Conservation (phyloP, 2,797 vertebrate genomes). For the Antrozous pallidus region DNA sequence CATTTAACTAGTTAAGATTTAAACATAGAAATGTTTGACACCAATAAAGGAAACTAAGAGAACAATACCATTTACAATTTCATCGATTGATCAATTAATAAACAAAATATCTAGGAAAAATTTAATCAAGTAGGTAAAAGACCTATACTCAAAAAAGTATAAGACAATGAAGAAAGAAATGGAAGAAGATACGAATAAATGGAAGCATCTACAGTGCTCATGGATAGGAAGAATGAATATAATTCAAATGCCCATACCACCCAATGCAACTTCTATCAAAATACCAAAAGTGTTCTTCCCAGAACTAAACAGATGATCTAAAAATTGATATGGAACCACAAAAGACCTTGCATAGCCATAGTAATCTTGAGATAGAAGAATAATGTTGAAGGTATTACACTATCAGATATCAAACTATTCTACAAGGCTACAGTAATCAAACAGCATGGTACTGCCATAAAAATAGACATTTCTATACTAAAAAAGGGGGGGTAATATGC, state of each 20-base stretch:
- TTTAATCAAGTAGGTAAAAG: neutral
- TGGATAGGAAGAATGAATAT: neutral
- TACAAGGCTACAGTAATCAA: neutral
- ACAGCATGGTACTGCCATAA: neutral
- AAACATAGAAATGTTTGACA: neutral
- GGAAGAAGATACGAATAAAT: neutral
- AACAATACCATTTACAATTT: neutral
- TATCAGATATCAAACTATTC: neutral
- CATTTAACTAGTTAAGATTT: neutral
- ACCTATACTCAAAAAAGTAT: neutral
- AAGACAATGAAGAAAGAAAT: neutral
- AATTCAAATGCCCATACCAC: neutral
- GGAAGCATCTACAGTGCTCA: neutral
- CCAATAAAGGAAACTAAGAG: neutral
- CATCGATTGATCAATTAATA: neutral
- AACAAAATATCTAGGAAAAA: neutral
- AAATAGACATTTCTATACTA: neutral
- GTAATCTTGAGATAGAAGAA: neutral
- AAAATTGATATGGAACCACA: neutral
- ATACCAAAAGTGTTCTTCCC: neutral
- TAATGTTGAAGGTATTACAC: neutral
- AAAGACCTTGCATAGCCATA: neutral
- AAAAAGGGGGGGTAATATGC: too few relatives aligned
- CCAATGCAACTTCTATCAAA: neutral
- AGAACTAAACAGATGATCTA: neutral